phyloP scores from a whole-genome alignment of 2,888 invertebrate genomes.

The Celastrina argiolus region DNA sequence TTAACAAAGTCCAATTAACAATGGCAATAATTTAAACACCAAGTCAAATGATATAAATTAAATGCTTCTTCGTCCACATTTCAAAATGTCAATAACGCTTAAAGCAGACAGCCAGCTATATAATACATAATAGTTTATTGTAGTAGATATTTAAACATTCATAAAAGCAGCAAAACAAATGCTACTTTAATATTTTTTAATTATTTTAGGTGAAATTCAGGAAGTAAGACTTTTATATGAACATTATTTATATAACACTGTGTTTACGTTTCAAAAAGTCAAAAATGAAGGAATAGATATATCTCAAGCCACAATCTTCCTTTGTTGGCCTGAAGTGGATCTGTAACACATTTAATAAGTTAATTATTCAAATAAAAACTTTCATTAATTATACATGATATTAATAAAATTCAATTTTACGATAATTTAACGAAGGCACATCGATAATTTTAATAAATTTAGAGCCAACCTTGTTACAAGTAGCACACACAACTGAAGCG shows the following conservation, averaged over 20 bases:
- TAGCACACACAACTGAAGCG: conserved; percentile 10
- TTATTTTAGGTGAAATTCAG: not conserved
- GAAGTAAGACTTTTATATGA: not conserved
- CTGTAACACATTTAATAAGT: conserved; percentile 53
- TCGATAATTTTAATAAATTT: not conserved
- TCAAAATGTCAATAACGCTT: not conserved
- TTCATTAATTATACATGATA: not conserved
- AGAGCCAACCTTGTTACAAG: conserved; percentile 1
- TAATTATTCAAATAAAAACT: conserved; percentile 1
- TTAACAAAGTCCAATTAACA: not conserved
- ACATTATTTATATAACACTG: not conserved
- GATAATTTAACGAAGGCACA: not conserved
- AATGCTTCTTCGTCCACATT: not conserved
- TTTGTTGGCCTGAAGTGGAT: conserved; percentile 53
- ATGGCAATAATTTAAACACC: not conserved
- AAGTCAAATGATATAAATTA: not conserved
- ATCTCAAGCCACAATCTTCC: conserved; percentile 42
- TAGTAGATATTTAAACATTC: not conserved
- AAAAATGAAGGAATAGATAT: not conserved
- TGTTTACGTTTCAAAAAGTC: not conserved
- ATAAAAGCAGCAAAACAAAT: not conserved
- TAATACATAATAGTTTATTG: not conserved
- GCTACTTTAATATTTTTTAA: not conserved
- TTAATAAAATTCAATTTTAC: not conserved
- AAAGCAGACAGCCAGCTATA: not conserved